These are phyloP conservation scores for Hormiphora californensis DNA, from an alignment of 37 sponge, comb jelly and placozoan genomes.

Conservation along the genomic window DNA sequence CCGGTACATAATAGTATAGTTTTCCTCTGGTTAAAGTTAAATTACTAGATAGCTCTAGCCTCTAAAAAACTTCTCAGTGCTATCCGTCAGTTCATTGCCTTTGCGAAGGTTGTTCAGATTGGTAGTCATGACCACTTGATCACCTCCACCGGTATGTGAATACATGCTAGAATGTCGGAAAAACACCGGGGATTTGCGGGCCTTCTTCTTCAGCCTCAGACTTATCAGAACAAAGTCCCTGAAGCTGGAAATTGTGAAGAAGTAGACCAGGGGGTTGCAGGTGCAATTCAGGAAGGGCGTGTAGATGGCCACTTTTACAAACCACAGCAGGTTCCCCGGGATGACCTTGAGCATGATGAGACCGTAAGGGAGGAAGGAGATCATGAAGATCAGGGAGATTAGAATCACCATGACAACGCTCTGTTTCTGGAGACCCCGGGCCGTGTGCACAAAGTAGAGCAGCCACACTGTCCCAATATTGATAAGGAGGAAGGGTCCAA, in stretches of 20 bases:
- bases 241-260: conserved; percentile 5
- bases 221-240: not conserved
- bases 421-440: conserved; percentile 26
- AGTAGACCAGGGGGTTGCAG: conserved; percentile 11
- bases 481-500: not conserved
- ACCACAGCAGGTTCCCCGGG: not conserved
- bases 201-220: not conserved
- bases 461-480: conserved; percentile 19
- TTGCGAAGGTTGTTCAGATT: no score
- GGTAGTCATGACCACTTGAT: no score
- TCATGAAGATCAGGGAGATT: not conserved
- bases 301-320: not conserved
- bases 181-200: not conserved
- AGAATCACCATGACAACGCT: conserved; percentile 20
- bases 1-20: no score
- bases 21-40: no score
- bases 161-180: no score
- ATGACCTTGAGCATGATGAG: not conserved
- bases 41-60: no score
- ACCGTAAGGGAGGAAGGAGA: conserved; percentile 15
- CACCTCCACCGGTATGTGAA: no score
- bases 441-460: conserved; percentile 2
- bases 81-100: no score
- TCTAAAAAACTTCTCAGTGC: no score
- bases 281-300: conserved; percentile 21